Base-by-base conservation (phyloP, 2,888 invertebrate genomes). In the Entomobrya multifasciata region DNA sequence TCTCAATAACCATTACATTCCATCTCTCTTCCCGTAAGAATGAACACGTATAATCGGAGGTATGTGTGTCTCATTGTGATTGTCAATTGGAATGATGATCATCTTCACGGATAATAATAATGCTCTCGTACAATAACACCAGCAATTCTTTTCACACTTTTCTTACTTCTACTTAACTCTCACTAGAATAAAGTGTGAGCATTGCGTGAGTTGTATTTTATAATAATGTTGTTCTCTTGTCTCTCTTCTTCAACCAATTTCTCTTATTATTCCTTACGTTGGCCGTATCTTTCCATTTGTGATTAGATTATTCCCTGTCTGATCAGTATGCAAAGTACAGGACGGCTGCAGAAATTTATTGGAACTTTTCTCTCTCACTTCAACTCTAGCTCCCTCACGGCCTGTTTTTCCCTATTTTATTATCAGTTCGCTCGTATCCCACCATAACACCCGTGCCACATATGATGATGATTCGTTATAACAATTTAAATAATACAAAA, bases 291-390 rank as follows among this genome's bases (percentile, higher is more conserved):
- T 62, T 85, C 49, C 85, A 86, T 86, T 76, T 36, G 41, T 90
- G 91, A 90, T 91, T 91, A 90, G 90, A 90, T 91, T 90, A 90
- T 89, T 72, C 49, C 90, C 80, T 88, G 88, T 89, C 89, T 90
- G 89, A 90, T 91, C 91, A 91, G 90, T 91, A 91, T 91, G 91
- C 90, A 91, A 90, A 90, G 90, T 90, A 82, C 79, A 88, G 85
- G 67, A 81, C 44, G 65, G 80, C 72, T 65, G 74, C 62, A 74
- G 80, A 85, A 85, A 91, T 90, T 91, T 90, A 90, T 91, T 89
- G 88, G 62, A 60, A 82, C 82, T 82, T 62, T 74, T 74, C 74
- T 82, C 70, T 70, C 81, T 81, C 78, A 49, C 44, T 74, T n/a
- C n/a, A n/a, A n/a, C 76, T 15, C 67, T 72, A 25, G 78, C 78